Percentiles rank a stretch among this genome's conserved stretches.
phyloP scores from a whole-genome alignment of 2,797 vertebrate species.

The Siniperca undulata region DNA sequence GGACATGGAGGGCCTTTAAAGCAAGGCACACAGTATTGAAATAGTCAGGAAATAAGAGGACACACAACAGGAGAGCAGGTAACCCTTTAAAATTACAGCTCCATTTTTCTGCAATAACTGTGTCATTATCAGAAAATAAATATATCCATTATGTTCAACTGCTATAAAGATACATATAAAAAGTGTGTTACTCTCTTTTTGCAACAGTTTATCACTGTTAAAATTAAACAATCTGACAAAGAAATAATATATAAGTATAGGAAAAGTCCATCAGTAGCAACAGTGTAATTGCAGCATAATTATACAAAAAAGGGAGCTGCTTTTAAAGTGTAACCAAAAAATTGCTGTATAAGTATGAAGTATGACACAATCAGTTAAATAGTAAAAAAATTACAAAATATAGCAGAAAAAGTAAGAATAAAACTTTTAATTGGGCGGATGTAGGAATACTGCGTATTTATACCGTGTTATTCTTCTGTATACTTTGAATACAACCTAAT shows the following conservation, averaged over 20 bases:
- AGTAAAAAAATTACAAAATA: background rate
- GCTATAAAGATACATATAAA: background rate
- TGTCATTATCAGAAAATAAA: slow-evolving; percentile 1
- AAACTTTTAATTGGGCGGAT: background rate
- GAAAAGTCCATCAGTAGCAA: background rate
- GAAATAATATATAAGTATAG: background rate
- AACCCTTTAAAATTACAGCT: slow-evolving; percentile 60
- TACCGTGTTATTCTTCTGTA: background rate
- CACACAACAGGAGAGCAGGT: slow-evolving; percentile 55
- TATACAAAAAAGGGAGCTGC: slow-evolving; percentile 46
- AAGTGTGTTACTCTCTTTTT: background rate
- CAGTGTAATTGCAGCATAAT: slow-evolving; percentile 2
- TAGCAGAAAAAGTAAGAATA: slow-evolving; percentile 14
- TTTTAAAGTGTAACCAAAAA: slow-evolving; percentile 48
- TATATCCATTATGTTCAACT: background rate
- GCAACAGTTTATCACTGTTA: background rate
- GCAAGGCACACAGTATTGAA: slow-evolving; percentile 83
- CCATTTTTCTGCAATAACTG: slow-evolving; percentile 7
- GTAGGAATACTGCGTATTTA: background rate
- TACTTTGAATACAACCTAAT: background rate
- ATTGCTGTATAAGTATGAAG: slow-evolving; percentile 25
- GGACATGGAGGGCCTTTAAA: slow-evolving; percentile 89
- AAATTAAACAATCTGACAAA: background rate
- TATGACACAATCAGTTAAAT: background rate
- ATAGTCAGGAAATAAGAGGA: slow-evolving; percentile 68